Evolutionary conservation across 2,113 vertebrate genomes (phyloP).

Genomic region (Mastomys coucha): DNA sequence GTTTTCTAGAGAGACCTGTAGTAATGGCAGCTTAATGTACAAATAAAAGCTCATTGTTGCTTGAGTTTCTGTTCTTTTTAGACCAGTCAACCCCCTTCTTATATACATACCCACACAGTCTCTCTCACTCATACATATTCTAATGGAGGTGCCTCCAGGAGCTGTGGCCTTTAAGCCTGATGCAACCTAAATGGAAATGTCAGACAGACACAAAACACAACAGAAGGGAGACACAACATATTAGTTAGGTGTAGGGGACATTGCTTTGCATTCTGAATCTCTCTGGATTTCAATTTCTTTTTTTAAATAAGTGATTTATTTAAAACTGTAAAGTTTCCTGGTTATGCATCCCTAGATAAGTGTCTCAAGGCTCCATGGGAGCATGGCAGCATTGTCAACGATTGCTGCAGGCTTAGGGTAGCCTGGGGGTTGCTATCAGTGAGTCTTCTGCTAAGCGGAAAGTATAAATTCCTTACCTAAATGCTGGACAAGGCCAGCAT

Average conservation of each 20-base stretch:
- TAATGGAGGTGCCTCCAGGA: neutral
- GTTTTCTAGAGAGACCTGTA: neutral
- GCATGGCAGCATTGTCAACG: neutral
- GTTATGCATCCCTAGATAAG: neutral
- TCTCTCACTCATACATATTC: neutral
- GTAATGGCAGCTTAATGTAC: neutral
- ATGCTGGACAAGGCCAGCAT: neutral
- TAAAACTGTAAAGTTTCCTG: neutral
- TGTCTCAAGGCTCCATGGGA: neutral
- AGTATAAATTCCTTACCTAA: slow-evolving; percentile 40
- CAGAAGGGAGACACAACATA: neutral
- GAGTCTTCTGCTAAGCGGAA: neutral
- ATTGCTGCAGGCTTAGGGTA: neutral
- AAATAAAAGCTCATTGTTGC: neutral
- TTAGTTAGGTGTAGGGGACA: neutral
- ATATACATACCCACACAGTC: neutral
- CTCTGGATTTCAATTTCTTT: neutral
- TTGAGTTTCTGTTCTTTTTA: neutral
- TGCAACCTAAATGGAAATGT: slow-evolving; percentile 4
- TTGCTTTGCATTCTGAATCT: neutral
- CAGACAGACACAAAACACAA: neutral
- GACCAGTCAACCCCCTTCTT: neutral
- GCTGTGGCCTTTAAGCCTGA: neutral
- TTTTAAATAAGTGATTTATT: neutral
- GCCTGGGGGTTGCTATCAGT: neutral